Conservation (phyloP, 1,140 invertebrate species). For the Hyphantria cunea region DNA sequence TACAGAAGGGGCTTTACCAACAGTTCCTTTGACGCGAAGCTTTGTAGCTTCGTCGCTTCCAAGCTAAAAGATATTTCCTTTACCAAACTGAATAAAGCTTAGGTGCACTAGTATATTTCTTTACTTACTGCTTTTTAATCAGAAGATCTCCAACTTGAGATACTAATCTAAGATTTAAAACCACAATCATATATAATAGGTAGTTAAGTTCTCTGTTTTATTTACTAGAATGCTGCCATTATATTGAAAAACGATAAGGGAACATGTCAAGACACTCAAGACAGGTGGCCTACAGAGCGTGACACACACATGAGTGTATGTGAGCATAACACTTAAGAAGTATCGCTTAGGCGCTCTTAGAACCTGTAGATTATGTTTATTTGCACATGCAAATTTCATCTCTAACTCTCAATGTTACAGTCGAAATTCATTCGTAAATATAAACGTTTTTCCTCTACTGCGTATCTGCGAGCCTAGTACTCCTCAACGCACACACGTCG, state of each 20-base stretch:
- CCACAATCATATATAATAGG: too few relatives aligned
- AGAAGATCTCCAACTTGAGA: too few relatives aligned
- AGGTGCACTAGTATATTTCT: too few relatives aligned
- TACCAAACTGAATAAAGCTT: too few relatives aligned
- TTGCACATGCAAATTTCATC: background rate
- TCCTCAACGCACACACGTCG: slow-evolving; percentile 59
- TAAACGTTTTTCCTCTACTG: slow-evolving; percentile 32
- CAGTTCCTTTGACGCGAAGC: too few relatives aligned
- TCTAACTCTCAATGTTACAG: background rate
- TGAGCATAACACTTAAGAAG: slow-evolving; percentile 12
- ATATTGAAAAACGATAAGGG: slow-evolving; percentile 7
- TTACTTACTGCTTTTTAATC: too few relatives aligned
- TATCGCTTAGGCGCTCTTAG: slow-evolving; percentile 7
- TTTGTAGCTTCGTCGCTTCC: too few relatives aligned
- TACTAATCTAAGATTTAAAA: too few relatives aligned
- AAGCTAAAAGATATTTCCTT: too few relatives aligned
- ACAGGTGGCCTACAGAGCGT: slow-evolving; percentile 26
- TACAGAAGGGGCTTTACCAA: too few relatives aligned
- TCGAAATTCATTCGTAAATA: slow-evolving; percentile 2
- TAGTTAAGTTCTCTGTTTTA: too few relatives aligned
- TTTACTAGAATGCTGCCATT: background rate
- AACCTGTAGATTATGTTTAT: slow-evolving; percentile 13
- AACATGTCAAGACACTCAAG: slow-evolving; percentile 27
- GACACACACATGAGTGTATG: slow-evolving; percentile 27
- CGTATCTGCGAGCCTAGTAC: slow-evolving; percentile 60